A percentile compares a stretch with the other conserved stretches of the same genome.
phyloP scores from a whole-genome alignment of 2,113 vertebrate genomes.

The Blennius ocellaris region DNA sequence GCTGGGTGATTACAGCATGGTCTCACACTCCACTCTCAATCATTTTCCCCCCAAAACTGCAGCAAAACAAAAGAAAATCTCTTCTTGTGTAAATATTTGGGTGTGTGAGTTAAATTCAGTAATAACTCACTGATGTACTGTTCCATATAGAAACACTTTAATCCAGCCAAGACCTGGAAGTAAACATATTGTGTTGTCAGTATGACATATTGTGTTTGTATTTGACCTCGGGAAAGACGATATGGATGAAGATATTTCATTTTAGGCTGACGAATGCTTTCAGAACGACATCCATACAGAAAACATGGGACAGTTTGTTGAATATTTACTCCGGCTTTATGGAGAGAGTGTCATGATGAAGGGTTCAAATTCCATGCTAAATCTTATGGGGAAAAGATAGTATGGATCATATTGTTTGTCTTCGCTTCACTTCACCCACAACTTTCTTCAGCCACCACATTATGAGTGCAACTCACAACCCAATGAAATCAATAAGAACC shows the following conservation, averaged over 20 bases:
- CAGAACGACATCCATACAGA: not conserved
- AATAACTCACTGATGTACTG: not conserved
- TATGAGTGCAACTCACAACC: constrained; percentile 14
- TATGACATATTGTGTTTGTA: not conserved
- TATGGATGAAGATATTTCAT: not conserved
- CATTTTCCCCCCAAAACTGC: not conserved
- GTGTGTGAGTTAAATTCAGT: not conserved
- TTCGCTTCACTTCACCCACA: constrained; percentile 20
- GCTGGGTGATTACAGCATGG: not conserved
- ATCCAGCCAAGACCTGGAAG: not conserved
- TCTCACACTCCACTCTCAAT: not conserved
- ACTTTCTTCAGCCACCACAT: not conserved
- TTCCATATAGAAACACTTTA: not conserved
- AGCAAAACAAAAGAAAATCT: not conserved
- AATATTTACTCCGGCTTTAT: not conserved
- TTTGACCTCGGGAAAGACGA: not conserved
- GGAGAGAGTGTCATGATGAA: not conserved
- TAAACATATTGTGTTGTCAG: not conserved
- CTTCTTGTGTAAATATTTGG: not conserved
- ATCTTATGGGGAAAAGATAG: not conserved
- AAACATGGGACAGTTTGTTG: not conserved
- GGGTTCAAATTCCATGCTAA: not conserved
- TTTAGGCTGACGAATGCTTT: not conserved
- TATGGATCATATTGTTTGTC: constrained; percentile 2
- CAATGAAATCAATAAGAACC: constrained; percentile 36